Conservation (phyloP, 2,113 vertebrate genomes). For the Todiramphus chloris region DNA sequence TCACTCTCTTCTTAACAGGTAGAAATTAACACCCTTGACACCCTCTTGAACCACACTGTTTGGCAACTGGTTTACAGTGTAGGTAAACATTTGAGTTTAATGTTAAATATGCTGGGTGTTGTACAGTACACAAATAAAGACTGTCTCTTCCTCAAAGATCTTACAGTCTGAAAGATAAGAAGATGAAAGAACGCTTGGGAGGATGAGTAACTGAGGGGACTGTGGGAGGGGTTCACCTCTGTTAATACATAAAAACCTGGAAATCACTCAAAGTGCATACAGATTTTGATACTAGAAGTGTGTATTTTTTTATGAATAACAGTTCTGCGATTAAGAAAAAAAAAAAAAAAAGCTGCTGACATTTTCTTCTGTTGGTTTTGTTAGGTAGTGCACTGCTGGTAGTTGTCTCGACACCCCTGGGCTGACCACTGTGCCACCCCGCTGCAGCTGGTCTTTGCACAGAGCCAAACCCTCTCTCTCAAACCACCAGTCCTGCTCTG, state of each 20-base stretch:
- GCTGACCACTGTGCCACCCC: not conserved
- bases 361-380: not conserved
- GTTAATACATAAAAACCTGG: not conserved
- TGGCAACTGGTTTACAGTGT: not conserved
- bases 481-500: not conserved
- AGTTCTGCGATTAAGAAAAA: not conserved
- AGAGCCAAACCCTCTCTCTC: rapidly evolving
- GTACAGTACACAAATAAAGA: conserved; percentile 45
- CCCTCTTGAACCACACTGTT: not conserved
- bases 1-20: not conserved
- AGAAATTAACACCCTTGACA: conserved; percentile 12
- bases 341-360: not conserved
- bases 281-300: not conserved
- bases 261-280: not conserved
- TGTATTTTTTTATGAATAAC: not conserved
- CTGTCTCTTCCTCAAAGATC: conserved; percentile 44
- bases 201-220: not conserved
- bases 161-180: conserved; percentile 54
- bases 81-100: conserved; percentile 21
- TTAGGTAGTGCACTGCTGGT: not conserved
- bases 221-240: not conserved
- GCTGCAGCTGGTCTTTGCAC: rapidly evolving
- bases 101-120: conserved; percentile 4
- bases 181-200: conserved; percentile 47
- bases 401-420: not conserved